Evolutionary conservation across 1,140 invertebrate species (phyloP), one percentile per base, ranked within the genome.

Genomic region (Zaprionus inermis): DNA sequence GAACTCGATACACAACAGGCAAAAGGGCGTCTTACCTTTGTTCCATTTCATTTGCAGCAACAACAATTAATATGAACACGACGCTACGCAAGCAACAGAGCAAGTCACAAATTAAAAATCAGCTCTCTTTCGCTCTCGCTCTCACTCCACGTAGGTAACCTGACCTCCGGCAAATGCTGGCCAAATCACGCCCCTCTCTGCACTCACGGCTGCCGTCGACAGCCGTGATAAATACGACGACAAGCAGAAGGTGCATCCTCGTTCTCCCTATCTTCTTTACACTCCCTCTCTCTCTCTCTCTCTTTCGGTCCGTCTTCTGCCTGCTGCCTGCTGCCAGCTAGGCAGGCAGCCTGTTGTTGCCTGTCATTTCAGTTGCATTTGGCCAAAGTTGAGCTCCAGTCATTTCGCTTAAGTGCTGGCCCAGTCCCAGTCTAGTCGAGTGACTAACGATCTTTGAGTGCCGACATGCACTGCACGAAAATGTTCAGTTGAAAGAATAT

Each of bases 341-440:
- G 60, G 10, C 30, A 55, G n/a, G 20, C 44, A n/a, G 60, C 28
- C 34, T 46, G 71, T 63, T 74, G 66, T 70, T 74, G 57, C 18
- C 66, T 82, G 83, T 85, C 83, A 85, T 88, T 85, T 73, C 79
- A 76, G 60, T 79, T 79, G 79, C 76, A 85, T 82, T 88, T 88
- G 83, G 83, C 83, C 76, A 85, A 85, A 85, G 82, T 85, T 85
- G 79, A 82, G 83, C 64, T 82, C 65, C 79, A 85, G 79, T 86
- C 79, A 69, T 80, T 78, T 74, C 81, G 79, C 76, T 85, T 85
- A 85, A 88, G 82, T 82, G 79, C 79, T 72, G 61, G 60, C 64
- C 71, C 70, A 78, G 61, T 72, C 59, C 57, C 55, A 20, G 36
- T 73, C 38, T 41, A 51, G 24, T 36, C 60, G 32, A 64, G 49